These are phyloP conservation scores for Poeciliopsis occidentalis DNA, from an alignment of 2,113 vertebrate species.

Conservation along the genomic window DNA sequence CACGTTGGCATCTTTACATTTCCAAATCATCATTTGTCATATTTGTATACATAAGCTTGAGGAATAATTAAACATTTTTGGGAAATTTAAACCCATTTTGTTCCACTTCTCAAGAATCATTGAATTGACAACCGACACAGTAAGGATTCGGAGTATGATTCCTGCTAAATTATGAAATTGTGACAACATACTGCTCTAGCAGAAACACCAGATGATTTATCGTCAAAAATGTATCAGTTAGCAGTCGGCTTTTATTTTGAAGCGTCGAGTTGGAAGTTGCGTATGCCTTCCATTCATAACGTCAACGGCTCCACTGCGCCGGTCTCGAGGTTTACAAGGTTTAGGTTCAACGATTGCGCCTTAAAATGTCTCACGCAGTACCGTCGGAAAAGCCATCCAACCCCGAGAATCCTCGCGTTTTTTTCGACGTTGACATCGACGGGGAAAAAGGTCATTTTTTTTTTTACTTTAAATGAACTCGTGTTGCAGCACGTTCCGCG, in stretches of 20 bases:
- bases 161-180: too few relatives aligned
- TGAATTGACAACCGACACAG: too few relatives aligned
- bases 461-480: conserved; percentile 3
- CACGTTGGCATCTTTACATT: too few relatives aligned
- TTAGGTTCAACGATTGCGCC: conserved; percentile 6
- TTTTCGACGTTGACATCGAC: conserved; percentile 88
- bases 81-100: too few relatives aligned
- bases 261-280: not conserved
- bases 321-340: conserved; percentile 6
- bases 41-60: too few relatives aligned
- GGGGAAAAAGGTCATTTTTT: conserved; percentile 84
- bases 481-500: not conserved
- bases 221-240: not conserved
- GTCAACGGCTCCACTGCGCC: conserved; percentile 1
- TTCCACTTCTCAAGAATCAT: too few relatives aligned
- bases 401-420: conserved; percentile 84
- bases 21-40: too few relatives aligned
- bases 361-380: conserved; percentile 74
- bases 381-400: conserved; percentile 79
- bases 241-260: conserved; percentile 45
- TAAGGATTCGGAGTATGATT: too few relatives aligned
- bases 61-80: too few relatives aligned
- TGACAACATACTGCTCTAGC: too few relatives aligned
- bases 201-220: too few relatives aligned
- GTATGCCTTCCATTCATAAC: not conserved